Evolutionary conservation across 2,113 vertebrate genomes (phyloP).

Genomic region (Thinocorus orbignyianus): DNA sequence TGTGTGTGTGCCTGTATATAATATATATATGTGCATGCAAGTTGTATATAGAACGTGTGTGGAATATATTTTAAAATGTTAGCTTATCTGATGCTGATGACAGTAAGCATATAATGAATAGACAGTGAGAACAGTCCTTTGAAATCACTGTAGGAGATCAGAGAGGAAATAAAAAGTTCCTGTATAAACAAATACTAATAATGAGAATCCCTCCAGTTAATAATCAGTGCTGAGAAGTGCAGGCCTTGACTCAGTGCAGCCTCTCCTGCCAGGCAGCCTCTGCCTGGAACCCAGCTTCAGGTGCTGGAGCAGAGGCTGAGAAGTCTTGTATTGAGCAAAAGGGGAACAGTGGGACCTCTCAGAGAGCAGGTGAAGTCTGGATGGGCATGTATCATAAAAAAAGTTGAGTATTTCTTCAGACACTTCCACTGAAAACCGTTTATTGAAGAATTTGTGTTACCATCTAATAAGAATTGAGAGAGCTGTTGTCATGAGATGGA

Average conservation of each 20-base stretch:
- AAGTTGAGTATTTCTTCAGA: background rate
- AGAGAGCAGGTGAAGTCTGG: background rate
- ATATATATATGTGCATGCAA: background rate
- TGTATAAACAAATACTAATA: background rate
- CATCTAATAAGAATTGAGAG: background rate
- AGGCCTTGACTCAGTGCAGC: background rate
- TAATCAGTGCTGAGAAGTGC: background rate
- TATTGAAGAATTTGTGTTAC: background rate
- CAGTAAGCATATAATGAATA: background rate
- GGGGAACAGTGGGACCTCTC: background rate
- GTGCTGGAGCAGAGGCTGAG: background rate
- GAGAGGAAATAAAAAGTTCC: background rate
- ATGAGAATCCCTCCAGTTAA: background rate
- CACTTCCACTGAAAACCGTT: background rate
- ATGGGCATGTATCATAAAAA: background rate
- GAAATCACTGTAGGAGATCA: background rate
- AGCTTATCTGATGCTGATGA: background rate
- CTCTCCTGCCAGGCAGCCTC: background rate
- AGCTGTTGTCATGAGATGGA: background rate
- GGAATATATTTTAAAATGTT: background rate
- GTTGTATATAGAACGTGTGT: background rate
- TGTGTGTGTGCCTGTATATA: accelerated
- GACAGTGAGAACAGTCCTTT: background rate
- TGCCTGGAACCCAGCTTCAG: background rate
- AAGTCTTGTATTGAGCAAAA: background rate